Conservation (phyloP, 2,113 vertebrate genomes). For the Hippocampus barbouri region DNA sequence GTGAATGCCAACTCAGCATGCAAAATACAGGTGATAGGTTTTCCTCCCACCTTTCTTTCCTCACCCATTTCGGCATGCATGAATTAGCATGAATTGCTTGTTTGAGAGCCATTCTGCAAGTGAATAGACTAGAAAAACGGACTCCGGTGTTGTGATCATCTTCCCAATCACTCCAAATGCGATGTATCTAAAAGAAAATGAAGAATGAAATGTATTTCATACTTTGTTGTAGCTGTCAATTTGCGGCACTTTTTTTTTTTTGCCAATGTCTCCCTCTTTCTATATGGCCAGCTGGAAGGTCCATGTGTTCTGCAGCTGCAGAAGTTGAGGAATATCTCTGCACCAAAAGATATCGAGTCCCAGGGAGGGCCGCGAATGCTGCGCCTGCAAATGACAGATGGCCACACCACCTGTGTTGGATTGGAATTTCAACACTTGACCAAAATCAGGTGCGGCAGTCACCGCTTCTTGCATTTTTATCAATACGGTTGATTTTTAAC, state of each 20-base stretch:
- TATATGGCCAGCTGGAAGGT: slow-evolving; percentile 82
- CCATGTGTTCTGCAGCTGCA: slow-evolving; percentile 95
- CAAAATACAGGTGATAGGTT: not conserved
- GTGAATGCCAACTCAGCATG: not conserved
- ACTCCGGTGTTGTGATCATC: slow-evolving; percentile 1
- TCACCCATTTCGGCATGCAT: not conserved
- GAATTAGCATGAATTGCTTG: not conserved
- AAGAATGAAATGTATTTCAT: not conserved
- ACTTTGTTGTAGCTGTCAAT: not conserved
- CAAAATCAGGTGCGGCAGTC: slow-evolving; percentile 83
- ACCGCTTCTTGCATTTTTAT: slow-evolving; percentile 7
- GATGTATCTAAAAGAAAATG: not conserved
- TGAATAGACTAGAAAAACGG: not conserved
- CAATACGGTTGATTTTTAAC: too few species aligned
- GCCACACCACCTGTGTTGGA: slow-evolving; percentile 86
- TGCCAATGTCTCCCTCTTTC: not conserved
- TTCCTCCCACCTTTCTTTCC: not conserved
- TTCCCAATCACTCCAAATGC: not conserved
- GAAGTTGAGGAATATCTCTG: slow-evolving; percentile 90
- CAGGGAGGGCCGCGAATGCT: slow-evolving; percentile 92
- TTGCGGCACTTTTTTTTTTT: slow-evolving; percentile 14
- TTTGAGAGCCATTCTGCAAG: not conserved
- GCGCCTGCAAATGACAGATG: slow-evolving; percentile 95
- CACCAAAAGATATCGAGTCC: slow-evolving; percentile 92
- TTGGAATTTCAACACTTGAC: slow-evolving; percentile 87